These are phyloP conservation scores for Seriola dumerili DNA, from an alignment of 2,113 vertebrate genomes.

Conservation along the genomic window DNA sequence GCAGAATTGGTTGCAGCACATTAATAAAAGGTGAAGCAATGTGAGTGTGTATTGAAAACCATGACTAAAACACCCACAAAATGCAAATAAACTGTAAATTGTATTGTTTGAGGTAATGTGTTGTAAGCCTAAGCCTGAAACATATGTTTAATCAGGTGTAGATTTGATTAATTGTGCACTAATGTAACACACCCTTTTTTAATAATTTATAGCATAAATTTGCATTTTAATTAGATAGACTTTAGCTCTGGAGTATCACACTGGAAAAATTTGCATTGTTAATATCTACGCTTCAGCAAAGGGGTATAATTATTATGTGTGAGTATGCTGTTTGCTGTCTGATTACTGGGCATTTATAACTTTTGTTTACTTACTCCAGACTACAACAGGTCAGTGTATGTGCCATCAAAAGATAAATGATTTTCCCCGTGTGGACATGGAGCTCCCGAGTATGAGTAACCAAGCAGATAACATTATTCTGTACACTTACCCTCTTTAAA, in stretches of 20 bases:
- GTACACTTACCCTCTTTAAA: slow-evolving; percentile 70
- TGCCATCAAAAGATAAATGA: slow-evolving; percentile 61
- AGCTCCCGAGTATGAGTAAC: slow-evolving; percentile 39
- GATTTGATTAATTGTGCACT: slow-evolving; percentile 56
- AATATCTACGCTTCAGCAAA: slow-evolving; percentile 43
- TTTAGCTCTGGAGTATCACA: slow-evolving; percentile 12
- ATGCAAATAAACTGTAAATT: slow-evolving; percentile 19
- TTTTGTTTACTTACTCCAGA: slow-evolving; percentile 31
- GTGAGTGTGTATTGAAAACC: not conserved
- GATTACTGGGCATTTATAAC: slow-evolving; percentile 40
- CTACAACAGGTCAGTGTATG: slow-evolving; percentile 38
- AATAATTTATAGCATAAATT: slow-evolving; percentile 46
- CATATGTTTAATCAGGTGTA: slow-evolving; percentile 36
- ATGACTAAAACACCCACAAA: not conserved
- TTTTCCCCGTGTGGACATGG: slow-evolving; percentile 42
- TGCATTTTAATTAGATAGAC: slow-evolving; percentile 23
- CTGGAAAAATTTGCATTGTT: slow-evolving; percentile 45
- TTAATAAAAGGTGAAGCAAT: not conserved
- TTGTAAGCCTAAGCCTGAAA: slow-evolving; percentile 36
- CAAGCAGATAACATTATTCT: slow-evolving; percentile 69
- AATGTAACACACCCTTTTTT: slow-evolving; percentile 49
- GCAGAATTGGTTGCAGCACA: slow-evolving; percentile 9
- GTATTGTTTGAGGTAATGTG: slow-evolving; percentile 19
- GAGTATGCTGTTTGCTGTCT: slow-evolving; percentile 26
- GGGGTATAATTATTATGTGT: slow-evolving; percentile 11